Percentiles rank a stretch among this genome's conserved stretches.
Evolutionary conservation across 2,888 invertebrate species (phyloP).

Genomic region (Lathronympha strigana): DNA sequence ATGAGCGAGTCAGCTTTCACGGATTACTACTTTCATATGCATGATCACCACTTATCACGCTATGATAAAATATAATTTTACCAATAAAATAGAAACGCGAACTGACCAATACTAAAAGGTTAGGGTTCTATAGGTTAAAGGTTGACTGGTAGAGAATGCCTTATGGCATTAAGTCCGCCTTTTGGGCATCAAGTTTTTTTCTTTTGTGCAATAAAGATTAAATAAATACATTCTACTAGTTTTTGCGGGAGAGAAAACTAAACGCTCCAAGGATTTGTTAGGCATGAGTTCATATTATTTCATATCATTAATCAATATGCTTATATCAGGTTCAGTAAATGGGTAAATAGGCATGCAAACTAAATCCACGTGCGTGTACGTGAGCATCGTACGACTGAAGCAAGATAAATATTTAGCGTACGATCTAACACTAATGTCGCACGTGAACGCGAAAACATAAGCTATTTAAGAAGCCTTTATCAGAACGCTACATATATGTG

Average conservation of each 20-base stretch:
- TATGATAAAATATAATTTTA: constrained; percentile 8
- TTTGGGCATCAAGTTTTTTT: too few relatives aligned
- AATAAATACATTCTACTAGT: neutral
- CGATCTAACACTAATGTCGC: constrained; percentile 42
- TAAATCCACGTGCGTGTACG: constrained; percentile 9
- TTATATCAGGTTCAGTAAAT: neutral
- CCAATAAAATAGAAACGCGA: too few relatives aligned
- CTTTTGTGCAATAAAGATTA: constrained; percentile 1
- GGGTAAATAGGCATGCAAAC: neutral
- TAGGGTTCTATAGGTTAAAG: too few relatives aligned
- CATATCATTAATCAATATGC: neutral
- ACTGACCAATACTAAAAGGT: too few relatives aligned
- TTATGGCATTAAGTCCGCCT: too few relatives aligned
- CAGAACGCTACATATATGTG: constrained; percentile 60
- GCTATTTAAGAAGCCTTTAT: constrained; percentile 64
- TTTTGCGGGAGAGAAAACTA: neutral
- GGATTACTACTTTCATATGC: constrained; percentile 24
- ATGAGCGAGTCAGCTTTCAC: constrained; percentile 20
- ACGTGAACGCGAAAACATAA: constrained; percentile 49
- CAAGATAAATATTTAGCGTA: constrained; percentile 35
- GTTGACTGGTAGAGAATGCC: too few relatives aligned
- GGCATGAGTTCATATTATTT: neutral
- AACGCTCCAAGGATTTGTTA: neutral
- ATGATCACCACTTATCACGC: constrained; percentile 3
- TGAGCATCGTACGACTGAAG: constrained; percentile 21